A percentile compares a stretch with the other conserved stretches of the same genome.
Evolutionary conservation across 92 coral and sea anemone species (phyloP).

Genomic region (Ricordea florida): DNA sequence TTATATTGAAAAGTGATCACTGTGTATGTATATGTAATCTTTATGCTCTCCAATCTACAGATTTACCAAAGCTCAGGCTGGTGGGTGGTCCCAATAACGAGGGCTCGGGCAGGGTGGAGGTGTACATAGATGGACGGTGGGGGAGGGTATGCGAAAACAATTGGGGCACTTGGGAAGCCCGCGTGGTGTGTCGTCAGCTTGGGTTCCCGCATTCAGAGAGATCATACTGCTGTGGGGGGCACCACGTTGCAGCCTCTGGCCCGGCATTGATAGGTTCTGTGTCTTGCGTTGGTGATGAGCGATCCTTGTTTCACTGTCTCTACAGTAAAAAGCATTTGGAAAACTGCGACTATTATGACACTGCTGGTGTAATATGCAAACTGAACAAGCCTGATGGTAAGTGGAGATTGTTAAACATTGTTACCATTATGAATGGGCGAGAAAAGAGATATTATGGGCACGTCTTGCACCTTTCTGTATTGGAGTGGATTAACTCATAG

Average conservation of each 20-base stretch:
- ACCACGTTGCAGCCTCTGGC: constrained; percentile 7
- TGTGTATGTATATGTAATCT: not conserved
- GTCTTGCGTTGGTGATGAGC: constrained; percentile 6
- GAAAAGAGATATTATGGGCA: no score
- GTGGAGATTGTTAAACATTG: not conserved
- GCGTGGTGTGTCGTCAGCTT: constrained; percentile 54
- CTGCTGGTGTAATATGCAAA: constrained; percentile 26
- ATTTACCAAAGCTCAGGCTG: constrained; percentile 14
- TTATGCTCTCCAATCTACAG: not conserved
- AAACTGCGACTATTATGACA: not conserved
- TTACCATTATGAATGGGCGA: no score
- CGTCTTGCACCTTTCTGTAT: no score
- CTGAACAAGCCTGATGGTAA: constrained; percentile 18
- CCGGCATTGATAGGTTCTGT: not conserved
- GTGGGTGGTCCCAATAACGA: not conserved
- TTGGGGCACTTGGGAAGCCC: constrained; percentile 42
- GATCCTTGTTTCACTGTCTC: constrained; percentile 12
- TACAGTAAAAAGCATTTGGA: not conserved
- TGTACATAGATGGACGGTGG: constrained; percentile 48
- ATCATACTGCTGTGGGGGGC: constrained; percentile 28
- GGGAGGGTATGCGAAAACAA: constrained; percentile 39
- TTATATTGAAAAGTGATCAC: not conserved
- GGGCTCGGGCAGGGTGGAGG: constrained; percentile 47
- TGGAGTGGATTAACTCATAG: no score
- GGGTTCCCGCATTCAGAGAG: constrained; percentile 39